Percentiles rank a stretch among this genome's conserved stretches.
Evolutionary conservation across 2,888 invertebrate species (phyloP).

Genomic region (Ochropleura leucogaster): DNA sequence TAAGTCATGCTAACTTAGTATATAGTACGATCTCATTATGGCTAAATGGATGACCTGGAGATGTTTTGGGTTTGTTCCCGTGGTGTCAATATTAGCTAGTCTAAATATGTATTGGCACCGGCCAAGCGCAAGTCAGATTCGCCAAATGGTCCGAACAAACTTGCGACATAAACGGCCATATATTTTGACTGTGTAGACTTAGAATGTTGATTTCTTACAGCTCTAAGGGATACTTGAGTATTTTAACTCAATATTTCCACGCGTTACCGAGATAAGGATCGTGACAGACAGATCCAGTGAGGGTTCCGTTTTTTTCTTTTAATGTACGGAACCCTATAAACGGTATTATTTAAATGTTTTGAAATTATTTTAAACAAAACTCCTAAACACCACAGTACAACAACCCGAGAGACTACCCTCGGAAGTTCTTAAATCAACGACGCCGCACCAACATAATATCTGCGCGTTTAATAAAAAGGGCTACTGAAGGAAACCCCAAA

Average conservation of each 20-base stretch:
- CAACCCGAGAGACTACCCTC: background rate
- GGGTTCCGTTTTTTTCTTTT: too few species aligned
- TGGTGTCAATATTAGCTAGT: background rate
- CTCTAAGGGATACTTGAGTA: too few species aligned
- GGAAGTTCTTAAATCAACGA: slow-evolving; percentile 35
- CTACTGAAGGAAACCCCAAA: slow-evolving; percentile 35
- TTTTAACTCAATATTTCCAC: too few species aligned
- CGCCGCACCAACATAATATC: slow-evolving; percentile 27
- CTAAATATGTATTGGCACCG: background rate
- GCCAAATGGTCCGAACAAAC: too few species aligned
- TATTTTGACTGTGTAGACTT: too few species aligned
- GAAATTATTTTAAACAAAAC: background rate
- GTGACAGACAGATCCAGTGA: too few species aligned
- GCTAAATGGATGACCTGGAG: background rate
- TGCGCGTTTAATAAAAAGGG: slow-evolving; percentile 51
- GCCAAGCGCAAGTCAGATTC: too few species aligned
- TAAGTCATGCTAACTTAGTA: background rate
- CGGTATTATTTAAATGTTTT: background rate
- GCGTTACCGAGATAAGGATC: too few species aligned
- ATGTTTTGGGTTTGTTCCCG: background rate
- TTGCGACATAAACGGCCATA: too few species aligned
- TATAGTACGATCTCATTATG: background rate
- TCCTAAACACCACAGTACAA: background rate
- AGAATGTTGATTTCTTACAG: too few species aligned
- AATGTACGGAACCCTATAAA: background rate